Conservation (phyloP, 1,140 invertebrate genomes). For the Branchinecta lindahli region DNA sequence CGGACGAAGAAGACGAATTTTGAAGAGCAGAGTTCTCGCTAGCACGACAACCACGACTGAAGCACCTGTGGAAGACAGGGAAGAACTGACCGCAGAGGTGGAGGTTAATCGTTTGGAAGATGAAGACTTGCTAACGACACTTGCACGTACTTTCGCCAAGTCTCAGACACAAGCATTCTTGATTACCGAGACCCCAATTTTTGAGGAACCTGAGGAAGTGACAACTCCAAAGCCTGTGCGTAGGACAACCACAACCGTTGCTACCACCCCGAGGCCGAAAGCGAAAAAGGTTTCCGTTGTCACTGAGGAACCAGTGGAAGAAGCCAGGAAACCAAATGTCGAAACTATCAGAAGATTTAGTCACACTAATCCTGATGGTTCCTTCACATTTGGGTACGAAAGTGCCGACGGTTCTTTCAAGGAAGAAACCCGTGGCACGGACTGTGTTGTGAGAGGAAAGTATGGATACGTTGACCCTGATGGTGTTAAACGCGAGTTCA, state of each 20-base stretch:
- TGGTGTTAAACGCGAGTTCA: slow-evolving; percentile 70
- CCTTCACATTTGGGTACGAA: slow-evolving; percentile 76
- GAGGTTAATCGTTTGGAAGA: not conserved
- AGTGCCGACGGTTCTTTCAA: slow-evolving; percentile 78
- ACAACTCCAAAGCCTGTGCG: not conserved
- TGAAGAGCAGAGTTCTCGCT: not conserved
- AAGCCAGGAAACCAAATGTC: slow-evolving; percentile 14
- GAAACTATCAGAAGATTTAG: slow-evolving; percentile 25
- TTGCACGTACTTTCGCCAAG: not conserved
- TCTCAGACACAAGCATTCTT: not conserved
- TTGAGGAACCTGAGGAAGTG: not conserved
- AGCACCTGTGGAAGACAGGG: not conserved
- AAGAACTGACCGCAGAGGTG: not conserved
- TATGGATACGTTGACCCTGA: slow-evolving; percentile 77
- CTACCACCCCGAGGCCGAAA: not conserved
- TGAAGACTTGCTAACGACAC: not conserved
- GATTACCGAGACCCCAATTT: not conserved
- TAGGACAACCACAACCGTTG: not conserved
- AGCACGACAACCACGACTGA: not conserved
- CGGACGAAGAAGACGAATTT: not conserved
- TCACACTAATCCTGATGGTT: slow-evolving; percentile 39
- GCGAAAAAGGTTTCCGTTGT: not conserved
- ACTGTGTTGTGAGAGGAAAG: slow-evolving; percentile 70
- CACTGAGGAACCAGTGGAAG: not conserved
- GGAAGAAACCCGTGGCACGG: slow-evolving; percentile 65